These are phyloP conservation scores for Hydrochoerus hydrochaeris DNA, from an alignment of 2,113 vertebrate genomes.

Conservation along the genomic window DNA sequence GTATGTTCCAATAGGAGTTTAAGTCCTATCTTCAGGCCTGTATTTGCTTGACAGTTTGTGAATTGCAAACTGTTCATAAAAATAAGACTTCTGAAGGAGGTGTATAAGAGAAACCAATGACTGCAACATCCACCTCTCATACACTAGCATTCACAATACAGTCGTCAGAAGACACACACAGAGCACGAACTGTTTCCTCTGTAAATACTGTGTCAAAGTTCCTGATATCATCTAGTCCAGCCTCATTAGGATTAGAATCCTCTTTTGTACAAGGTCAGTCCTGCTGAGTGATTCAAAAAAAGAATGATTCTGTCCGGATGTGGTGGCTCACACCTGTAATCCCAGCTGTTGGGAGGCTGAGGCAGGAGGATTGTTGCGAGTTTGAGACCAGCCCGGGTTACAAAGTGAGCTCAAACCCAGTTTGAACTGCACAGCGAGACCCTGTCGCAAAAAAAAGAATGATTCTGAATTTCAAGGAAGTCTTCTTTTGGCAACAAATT, in stretches of 20 bases:
- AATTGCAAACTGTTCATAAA: conserved; percentile 85
- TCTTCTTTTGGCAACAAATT: conserved; percentile 94
- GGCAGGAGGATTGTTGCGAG: too few species aligned
- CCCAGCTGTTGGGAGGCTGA: too few species aligned
- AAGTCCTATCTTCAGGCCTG: conserved; percentile 60
- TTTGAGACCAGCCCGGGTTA: too few species aligned
- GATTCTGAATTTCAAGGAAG: conserved; percentile 95
- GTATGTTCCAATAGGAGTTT: conserved; percentile 76
- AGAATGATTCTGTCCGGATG: too few species aligned
- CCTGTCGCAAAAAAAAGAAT: conserved; percentile 94
- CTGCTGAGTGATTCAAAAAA: conserved; percentile 97
- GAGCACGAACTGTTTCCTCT: conserved; percentile 95
- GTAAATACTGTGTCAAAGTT: conserved; percentile 98
- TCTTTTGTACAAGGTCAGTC: conserved; percentile 95
- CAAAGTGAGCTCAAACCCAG: too few species aligned
- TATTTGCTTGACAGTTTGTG: conserved; percentile 48
- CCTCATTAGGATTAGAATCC: conserved; percentile 94
- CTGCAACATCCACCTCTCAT: conserved; percentile 96
- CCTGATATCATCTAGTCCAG: conserved; percentile 93
- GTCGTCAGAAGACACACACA: conserved; percentile 93
- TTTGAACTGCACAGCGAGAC: too few species aligned
- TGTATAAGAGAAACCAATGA: conserved; percentile 97
- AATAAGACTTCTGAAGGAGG: conserved; percentile 96
- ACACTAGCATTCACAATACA: conserved; percentile 96
- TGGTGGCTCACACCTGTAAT: too few species aligned